phyloP scores from a whole-genome alignment of 2,888 invertebrate genomes.

The Ectobius pallidus region DNA sequence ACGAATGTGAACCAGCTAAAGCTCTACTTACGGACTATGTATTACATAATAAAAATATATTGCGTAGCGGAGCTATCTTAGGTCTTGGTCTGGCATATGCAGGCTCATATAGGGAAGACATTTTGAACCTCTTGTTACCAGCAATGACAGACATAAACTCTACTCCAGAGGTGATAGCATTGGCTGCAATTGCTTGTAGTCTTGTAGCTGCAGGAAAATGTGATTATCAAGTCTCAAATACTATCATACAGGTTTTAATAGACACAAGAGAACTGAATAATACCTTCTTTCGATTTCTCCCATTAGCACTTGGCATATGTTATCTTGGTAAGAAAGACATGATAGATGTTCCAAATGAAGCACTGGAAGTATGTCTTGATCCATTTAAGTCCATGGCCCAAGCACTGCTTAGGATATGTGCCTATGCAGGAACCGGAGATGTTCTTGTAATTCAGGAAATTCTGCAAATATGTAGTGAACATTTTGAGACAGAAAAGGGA shows the following conservation, averaged over 20 bases:
- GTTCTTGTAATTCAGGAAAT: constrained; percentile 98
- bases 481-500: constrained; percentile 74
- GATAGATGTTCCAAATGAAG: constrained; percentile 90
- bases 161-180: constrained; percentile 87
- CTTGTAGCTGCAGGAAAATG: constrained; percentile 94
- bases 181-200: constrained; percentile 90
- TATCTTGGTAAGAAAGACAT: constrained; percentile 93
- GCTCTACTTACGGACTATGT: constrained; percentile 96
- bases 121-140: constrained; percentile 81
- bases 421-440: constrained; percentile 98
- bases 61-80: constrained; percentile 85
- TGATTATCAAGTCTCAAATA: constrained; percentile 78
- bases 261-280: constrained; percentile 63
- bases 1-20: constrained; percentile 97
- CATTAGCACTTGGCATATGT: constrained; percentile 90
- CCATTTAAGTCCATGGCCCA: constrained; percentile 96
- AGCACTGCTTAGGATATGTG: constrained; percentile 96
- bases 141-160: constrained; percentile 78
- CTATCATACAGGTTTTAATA: constrained; percentile 69
- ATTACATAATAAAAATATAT: constrained; percentile 77
- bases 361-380: constrained; percentile 89
- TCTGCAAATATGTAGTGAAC: constrained; percentile 97
- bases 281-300: constrained; percentile 86
- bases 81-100: constrained; percentile 96
- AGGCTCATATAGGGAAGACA: constrained; percentile 91